Evolutionary conservation across 2,888 invertebrate genomes (phyloP).

Genomic region (Callosobruchus maculatus): DNA sequence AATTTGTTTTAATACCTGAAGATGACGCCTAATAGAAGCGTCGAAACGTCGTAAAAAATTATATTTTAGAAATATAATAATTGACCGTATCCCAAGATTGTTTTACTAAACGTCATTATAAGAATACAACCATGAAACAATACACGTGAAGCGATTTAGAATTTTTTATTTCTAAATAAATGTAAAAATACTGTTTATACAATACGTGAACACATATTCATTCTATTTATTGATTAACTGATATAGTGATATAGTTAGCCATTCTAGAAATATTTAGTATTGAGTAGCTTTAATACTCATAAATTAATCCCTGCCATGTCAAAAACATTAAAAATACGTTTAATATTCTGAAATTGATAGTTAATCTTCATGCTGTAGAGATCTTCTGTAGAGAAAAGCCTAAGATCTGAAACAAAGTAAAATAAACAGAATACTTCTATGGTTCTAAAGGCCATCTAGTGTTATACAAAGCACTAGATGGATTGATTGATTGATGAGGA

Average conservation of each 20-base stretch:
- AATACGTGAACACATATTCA: neutral
- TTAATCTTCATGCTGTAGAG: neutral
- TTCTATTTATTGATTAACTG: too few relatives aligned
- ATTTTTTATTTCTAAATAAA: neutral
- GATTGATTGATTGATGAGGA: too few relatives aligned
- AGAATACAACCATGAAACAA: neutral
- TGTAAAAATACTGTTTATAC: neutral
- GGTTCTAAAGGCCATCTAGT: too few relatives aligned
- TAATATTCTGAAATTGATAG: neutral
- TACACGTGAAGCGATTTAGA: neutral
- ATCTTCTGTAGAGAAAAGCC: neutral
- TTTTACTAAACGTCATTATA: neutral
- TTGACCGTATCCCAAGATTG: too few relatives aligned
- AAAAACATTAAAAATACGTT: neutral
- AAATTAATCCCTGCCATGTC: neutral
- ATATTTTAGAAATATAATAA: too few relatives aligned
- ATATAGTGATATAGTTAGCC: neutral
- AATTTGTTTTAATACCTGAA: too few relatives aligned
- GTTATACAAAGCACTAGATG: too few relatives aligned
- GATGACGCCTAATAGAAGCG: too few relatives aligned
- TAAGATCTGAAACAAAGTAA: neutral
- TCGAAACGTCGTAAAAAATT: too few relatives aligned
- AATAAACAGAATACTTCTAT: neutral
- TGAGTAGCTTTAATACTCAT: neutral
- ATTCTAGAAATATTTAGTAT: neutral